phyloP scores from a whole-genome alignment of 2,888 invertebrate species.

The Odontocolon sp. region DNA sequence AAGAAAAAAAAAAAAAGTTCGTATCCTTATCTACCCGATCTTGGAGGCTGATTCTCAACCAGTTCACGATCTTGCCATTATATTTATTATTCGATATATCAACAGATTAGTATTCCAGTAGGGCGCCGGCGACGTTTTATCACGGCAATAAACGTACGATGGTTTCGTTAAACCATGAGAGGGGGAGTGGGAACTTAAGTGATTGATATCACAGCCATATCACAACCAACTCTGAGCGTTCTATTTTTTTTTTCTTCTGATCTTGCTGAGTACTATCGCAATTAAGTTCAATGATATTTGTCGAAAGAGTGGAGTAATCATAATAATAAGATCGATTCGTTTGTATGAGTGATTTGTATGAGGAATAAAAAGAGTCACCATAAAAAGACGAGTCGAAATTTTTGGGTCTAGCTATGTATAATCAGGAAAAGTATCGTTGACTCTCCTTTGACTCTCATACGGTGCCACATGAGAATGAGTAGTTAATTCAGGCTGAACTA shows the following conservation, averaged over 20 bases:
- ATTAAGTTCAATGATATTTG: neutral
- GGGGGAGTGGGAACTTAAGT: constrained; percentile 8
- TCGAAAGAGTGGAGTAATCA: neutral
- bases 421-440: too few relatives aligned
- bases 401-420: too few relatives aligned
- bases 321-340: too few relatives aligned
- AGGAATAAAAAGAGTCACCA: too few relatives aligned
- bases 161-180: constrained; percentile 1
- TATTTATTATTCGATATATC: constrained; percentile 53
- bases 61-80: constrained; percentile 48
- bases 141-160: constrained; percentile 31
- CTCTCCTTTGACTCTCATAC: too few relatives aligned
- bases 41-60: constrained; percentile 16
- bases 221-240: neutral
- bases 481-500: too few relatives aligned
- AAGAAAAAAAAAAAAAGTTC: neutral
- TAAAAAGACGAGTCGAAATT: too few relatives aligned
- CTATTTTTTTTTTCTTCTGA: neutral
- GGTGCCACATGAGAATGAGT: too few relatives aligned
- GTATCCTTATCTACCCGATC: neutral
- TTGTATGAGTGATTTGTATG: too few relatives aligned
- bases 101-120: constrained; percentile 47
- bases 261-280: neutral
- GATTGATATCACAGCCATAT: constrained; percentile 35
- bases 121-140: constrained; percentile 41